These are phyloP conservation scores for Cyanoderma ruficeps DNA, from an alignment of 2,113 vertebrate genomes.

Conservation along the genomic window DNA sequence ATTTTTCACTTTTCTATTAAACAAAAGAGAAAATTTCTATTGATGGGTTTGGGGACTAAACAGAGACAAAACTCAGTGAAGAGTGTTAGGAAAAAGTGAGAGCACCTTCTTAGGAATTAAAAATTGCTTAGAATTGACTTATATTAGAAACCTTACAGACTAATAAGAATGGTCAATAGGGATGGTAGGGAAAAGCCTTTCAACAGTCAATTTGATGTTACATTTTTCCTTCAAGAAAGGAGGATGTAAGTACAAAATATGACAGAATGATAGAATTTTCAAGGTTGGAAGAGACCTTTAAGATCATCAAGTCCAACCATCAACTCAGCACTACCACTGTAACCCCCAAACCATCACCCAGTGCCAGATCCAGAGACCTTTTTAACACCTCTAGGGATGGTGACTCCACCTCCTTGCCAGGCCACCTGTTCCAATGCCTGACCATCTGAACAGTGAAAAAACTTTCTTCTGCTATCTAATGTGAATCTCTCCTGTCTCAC, in stretches of 20 bases:
- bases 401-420: neutral
- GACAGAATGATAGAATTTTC: neutral
- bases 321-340: no score
- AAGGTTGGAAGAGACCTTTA: neutral
- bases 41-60: neutral
- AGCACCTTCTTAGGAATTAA: neutral
- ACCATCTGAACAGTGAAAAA: neutral
- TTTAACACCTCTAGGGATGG: neutral
- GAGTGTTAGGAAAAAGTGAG: neutral
- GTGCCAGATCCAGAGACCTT: neutral
- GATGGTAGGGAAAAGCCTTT: neutral
- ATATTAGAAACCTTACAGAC: neutral
- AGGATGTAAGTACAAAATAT: neutral
- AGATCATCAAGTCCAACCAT: neutral
- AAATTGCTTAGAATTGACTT: neutral
- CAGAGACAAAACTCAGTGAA: neutral
- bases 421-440: neutral
- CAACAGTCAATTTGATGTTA: neutral
- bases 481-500: neutral
- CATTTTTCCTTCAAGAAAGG: neutral
- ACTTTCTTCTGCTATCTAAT: neutral
- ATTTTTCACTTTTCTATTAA: neutral
- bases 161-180: neutral
- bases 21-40: neutral
- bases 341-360: neutral